Evolutionary conservation across 1,140 invertebrate species (phyloP).

Genomic region (Pomacea maculata): DNA sequence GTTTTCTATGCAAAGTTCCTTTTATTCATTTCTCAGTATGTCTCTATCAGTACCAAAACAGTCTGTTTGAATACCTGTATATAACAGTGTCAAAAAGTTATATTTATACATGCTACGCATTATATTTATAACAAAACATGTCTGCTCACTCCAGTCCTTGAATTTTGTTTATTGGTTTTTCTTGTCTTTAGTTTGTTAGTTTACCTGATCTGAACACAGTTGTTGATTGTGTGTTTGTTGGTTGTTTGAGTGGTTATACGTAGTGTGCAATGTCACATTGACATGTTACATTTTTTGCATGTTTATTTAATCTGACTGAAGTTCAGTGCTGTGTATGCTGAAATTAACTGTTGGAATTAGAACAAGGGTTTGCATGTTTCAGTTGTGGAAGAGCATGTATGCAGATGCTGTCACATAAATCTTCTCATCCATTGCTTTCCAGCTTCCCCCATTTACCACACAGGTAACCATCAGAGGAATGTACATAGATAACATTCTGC

Average conservation of each 20-base stretch:
- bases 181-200: neutral
- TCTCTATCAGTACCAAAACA: neutral
- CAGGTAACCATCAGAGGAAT: no score
- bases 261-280: neutral
- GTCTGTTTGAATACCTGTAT: conserved; percentile 1
- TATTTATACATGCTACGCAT: conserved; percentile 10
- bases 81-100: neutral
- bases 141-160: neutral
- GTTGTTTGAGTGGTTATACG: neutral
- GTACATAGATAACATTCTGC: no score
- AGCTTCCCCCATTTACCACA: no score
- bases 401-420: no score
- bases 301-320: no score
- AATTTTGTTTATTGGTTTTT: neutral
- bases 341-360: no score
- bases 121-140: conserved; percentile 1
- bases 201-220: neutral
- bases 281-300: neutral
- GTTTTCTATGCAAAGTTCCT: conserved; percentile 9
- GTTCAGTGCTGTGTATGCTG: no score
- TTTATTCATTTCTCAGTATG: conserved; percentile 3
- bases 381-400: no score
- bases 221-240: neutral
- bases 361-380: no score
- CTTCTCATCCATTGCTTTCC: no score